These are phyloP conservation scores for Synodontis membranacea DNA, from an alignment of 2,113 vertebrate species.

Conservation along the genomic window DNA sequence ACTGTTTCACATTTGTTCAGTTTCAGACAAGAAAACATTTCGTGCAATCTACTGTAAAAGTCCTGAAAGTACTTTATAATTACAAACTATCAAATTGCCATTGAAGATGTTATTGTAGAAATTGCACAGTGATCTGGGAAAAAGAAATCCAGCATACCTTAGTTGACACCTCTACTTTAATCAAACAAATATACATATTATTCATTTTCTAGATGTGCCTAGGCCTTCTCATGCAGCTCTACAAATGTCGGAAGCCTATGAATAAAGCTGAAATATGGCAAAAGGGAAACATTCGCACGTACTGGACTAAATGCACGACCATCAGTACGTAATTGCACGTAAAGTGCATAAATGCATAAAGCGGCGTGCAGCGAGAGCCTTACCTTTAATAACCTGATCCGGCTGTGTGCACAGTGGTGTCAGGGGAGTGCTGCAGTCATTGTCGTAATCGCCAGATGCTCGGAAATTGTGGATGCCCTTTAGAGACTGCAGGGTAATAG, in stretches of 20 bases:
- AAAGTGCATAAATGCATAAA: background rate
- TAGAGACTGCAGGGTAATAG: slow-evolving; percentile 78
- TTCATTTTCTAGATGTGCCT: background rate
- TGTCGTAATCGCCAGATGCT: slow-evolving; percentile 97
- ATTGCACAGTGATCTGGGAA: background rate
- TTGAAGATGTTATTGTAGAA: background rate
- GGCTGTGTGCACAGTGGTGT: slow-evolving; percentile 94
- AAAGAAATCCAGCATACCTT: background rate
- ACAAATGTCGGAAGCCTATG: background rate
- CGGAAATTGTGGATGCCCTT: slow-evolving; percentile 98
- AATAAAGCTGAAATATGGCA: background rate
- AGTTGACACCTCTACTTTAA: background rate
- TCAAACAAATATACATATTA: background rate
- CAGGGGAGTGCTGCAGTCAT: slow-evolving; percentile 90
- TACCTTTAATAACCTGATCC: slow-evolving; percentile 98
- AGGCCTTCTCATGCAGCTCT: background rate
- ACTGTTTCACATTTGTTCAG: background rate
- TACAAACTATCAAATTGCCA: background rate
- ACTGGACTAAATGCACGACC: background rate
- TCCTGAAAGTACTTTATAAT: background rate
- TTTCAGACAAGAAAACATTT: background rate
- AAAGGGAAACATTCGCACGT: background rate
- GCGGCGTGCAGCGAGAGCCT: background rate
- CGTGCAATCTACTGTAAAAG: too few relatives aligned
- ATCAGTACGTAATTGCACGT: background rate